Evolutionary conservation across 2,888 invertebrate species (phyloP).

Genomic region (Hoplodrina ambigua): DNA sequence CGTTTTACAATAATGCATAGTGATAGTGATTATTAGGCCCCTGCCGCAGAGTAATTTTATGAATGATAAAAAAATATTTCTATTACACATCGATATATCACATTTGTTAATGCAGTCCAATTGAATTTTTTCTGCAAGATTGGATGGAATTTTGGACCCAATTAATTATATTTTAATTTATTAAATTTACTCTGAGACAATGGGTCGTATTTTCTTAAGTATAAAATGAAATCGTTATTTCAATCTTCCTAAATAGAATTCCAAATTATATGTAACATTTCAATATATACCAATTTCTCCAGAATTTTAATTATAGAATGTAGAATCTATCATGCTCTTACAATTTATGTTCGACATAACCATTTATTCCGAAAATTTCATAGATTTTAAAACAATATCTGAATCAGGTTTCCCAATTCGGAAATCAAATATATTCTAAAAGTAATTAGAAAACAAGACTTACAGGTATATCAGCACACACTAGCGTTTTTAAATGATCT

Average conservation of each 20-base stretch:
- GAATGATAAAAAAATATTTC: slow-evolving; percentile 82
- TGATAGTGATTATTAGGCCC: slow-evolving; percentile 76
- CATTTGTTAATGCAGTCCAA: slow-evolving; percentile 84
- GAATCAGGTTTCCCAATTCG: slow-evolving; percentile 75
- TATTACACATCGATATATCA: slow-evolving; percentile 83
- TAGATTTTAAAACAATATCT: slow-evolving; percentile 62
- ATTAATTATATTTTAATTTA: slow-evolving; percentile 81
- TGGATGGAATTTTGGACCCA: slow-evolving; percentile 90
- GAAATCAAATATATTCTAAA: slow-evolving; percentile 69
- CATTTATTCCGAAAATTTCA: slow-evolving; percentile 78
- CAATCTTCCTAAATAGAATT: slow-evolving; percentile 80
- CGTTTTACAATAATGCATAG: slow-evolving; percentile 65
- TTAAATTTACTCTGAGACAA: slow-evolving; percentile 84
- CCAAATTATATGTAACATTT: slow-evolving; percentile 83
- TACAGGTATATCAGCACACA: slow-evolving; percentile 71
- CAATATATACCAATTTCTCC: slow-evolving; percentile 82
- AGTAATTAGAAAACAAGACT: slow-evolving; percentile 69
- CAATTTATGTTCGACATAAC: slow-evolving; percentile 78
- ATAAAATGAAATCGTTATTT: slow-evolving; percentile 77
- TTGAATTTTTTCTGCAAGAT: slow-evolving; percentile 80
- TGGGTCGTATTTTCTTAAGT: slow-evolving; percentile 74
- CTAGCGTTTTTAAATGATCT: slow-evolving; percentile 65
- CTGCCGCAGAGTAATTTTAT: slow-evolving; percentile 83
- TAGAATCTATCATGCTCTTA: slow-evolving; percentile 83
- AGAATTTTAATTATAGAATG: slow-evolving; percentile 75